A percentile compares a stretch with the other conserved stretches of the same genome.
Conservation (phyloP, 2,113 vertebrate species). For the Plestiodon gilberti region DNA sequence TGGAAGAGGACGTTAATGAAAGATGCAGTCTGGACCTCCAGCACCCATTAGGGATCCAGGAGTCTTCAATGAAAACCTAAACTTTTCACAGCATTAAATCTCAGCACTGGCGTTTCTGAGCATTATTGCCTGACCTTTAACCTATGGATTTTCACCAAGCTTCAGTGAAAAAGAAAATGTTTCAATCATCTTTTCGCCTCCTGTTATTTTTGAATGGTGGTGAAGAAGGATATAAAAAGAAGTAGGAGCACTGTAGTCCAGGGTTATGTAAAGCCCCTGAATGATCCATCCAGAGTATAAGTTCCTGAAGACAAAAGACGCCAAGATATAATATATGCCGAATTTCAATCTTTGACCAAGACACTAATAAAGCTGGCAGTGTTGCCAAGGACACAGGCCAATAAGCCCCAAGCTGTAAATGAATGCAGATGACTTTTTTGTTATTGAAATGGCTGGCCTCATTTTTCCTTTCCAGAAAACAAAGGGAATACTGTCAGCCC, state of each 20-base stretch:
- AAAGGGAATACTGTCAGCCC: slow-evolving; percentile 19
- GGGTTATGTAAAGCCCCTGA: slow-evolving; percentile 33
- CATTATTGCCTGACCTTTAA: neutral
- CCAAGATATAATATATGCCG: slow-evolving; percentile 33
- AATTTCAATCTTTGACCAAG: slow-evolving; percentile 45
- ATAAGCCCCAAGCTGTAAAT: neutral
- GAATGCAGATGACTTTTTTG: slow-evolving; percentile 46
- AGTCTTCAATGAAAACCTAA: neutral
- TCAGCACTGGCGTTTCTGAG: neutral
- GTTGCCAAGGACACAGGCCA: neutral
- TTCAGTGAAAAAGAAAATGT: neutral
- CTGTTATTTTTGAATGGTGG: too few relatives aligned
- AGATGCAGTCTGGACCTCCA: neutral
- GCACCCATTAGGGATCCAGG: neutral
- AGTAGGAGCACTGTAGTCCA: neutral
- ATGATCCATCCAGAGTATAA: neutral
- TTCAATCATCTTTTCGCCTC: neutral
- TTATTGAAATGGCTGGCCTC: slow-evolving; percentile 47
- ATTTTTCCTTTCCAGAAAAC: slow-evolving; percentile 41
- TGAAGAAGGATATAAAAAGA: slow-evolving; percentile 8
- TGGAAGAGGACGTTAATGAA: neutral
- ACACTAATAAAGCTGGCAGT: slow-evolving; percentile 25
- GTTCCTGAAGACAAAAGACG: slow-evolving; percentile 36
- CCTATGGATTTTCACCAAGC: neutral
- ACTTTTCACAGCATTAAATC: neutral